Base-by-base conservation (phyloP, 2,888 invertebrate genomes). In the Myopa testacea region DNA sequence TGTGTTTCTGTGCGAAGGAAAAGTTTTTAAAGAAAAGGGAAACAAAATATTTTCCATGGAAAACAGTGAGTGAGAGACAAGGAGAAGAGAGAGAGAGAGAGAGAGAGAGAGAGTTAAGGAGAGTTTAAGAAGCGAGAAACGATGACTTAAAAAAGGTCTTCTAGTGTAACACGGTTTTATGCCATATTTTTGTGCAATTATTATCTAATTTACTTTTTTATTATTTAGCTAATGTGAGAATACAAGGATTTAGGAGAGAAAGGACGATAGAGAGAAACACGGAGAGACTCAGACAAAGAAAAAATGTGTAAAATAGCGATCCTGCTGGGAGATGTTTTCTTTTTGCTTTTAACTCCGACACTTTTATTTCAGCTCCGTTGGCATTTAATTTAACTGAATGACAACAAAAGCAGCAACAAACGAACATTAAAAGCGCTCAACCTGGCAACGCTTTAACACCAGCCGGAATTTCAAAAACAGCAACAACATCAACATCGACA, bases 301-400 rank as follows among this genome's bases (percentile, higher is more conserved):
- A n/a, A n/a, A n/a, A n/a, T n/a, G n/a, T n/a, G n/a, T n/a, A n/a
- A n/a, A n/a, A n/a, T n/a, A n/a, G 14, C 50, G 16, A 55, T n/a
- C 10, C 55, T 55, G 55, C 16, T n/a, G 55, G 10, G 16, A n/a
- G 16, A 50, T 8, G 50, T 26, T 26, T 26, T 45, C 45, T 10
- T 10, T 10, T 10, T 45, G 10, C 45, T 45, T 45, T 45, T 10
- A 45, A 45, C 45, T 45, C 16, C 26, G 52, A 63, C 26, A 65
- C 63, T 63, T 74, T 62, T 19, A 70, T 52, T 14, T 52, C 65
- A 65, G 52, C 37, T 38, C 26, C 68, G 68, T 68, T 52, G 75
- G 60, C 34, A 69, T 75, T 68, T 75, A 68, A 75, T 75, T 75
- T 58, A 45, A 6, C 75, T 75, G 69, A 75, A 75, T 75, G 68